Evolutionary conservation across 2,797 vertebrate species (phyloP).

Genomic region (Sparus aurata): DNA sequence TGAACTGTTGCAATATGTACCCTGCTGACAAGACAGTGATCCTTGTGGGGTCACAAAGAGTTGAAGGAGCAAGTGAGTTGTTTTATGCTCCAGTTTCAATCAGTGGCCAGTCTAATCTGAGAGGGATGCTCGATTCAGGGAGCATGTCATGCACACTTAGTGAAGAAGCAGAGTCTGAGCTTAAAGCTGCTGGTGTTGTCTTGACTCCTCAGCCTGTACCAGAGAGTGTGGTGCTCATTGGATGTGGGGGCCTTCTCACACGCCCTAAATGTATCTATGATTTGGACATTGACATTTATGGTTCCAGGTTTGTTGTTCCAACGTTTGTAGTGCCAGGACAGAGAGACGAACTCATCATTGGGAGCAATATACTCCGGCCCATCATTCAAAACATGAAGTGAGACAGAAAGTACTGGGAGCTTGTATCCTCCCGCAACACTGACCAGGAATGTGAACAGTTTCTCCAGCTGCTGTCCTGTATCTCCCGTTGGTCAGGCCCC

Average conservation of each 20-base stretch:
- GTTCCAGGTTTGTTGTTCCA: constrained; percentile 15
- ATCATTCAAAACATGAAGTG: constrained; percentile 33
- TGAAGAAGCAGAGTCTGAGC: neutral
- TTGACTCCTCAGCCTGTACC: neutral
- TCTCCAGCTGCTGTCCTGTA: too few species aligned
- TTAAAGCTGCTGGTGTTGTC: neutral
- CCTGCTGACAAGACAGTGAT: neutral
- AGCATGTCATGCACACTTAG: constrained; percentile 31
- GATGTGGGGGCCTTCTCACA: constrained; percentile 39
- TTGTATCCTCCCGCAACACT: neutral
- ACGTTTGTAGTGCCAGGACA: constrained; percentile 38
- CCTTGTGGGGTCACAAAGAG: neutral
- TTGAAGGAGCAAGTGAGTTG: neutral
- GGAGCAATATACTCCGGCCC: too few species aligned
- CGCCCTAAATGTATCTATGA: constrained; percentile 45
- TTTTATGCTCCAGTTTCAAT: constrained; percentile 14
- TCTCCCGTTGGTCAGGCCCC: too few species aligned
- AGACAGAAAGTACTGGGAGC: too few species aligned
- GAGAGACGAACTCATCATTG: constrained; percentile 39
- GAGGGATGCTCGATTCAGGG: constrained; percentile 38
- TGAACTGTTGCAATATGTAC: neutral
- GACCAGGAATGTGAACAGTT: too few species aligned
- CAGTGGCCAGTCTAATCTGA: neutral
- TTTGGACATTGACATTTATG: constrained; percentile 30
- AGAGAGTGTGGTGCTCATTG: constrained; percentile 11